These are phyloP conservation scores for Cydia strobilella DNA, from an alignment of 1,140 invertebrate genomes.

Conservation along the genomic window DNA sequence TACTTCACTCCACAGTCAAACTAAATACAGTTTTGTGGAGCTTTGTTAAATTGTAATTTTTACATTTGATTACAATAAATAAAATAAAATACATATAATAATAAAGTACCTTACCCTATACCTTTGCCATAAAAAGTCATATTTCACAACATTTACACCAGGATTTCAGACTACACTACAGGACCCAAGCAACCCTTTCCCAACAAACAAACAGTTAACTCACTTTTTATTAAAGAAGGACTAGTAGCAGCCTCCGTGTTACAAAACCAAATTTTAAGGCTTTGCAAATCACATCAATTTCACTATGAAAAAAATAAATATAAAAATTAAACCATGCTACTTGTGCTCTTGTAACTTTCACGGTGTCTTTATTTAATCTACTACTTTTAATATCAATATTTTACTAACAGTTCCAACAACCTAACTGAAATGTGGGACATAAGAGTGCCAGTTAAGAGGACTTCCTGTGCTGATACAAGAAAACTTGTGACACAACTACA, in stretches of 20 bases:
- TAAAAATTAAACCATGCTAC: conserved; percentile 34
- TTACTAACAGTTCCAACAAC: not conserved
- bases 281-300: conserved; percentile 54
- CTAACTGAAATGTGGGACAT: not conserved
- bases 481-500: conserved; percentile 25
- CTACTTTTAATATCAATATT: not conserved
- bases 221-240: conserved; percentile 53
- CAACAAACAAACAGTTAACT: conserved; percentile 50
- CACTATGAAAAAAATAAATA: conserved; percentile 50
- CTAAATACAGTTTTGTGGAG: too few relatives aligned
- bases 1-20: too few relatives aligned
- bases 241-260: conserved; percentile 48
- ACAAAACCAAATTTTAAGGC: conserved; percentile 51
- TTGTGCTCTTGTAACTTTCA: not conserved
- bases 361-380: not conserved
- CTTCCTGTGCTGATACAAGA: conserved; percentile 5
- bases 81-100: too few relatives aligned
- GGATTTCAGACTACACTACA: conserved; percentile 15
- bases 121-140: not conserved
- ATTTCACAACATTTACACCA: conserved; percentile 7
- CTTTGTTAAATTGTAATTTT: too few relatives aligned
- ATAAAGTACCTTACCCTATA: not conserved
- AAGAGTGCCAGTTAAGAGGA: not conserved
- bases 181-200: conserved; percentile 33
- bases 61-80: too few relatives aligned